A percentile compares a stretch with the other conserved stretches of the same genome.
phyloP scores from a whole-genome alignment of 2,113 vertebrate genomes.

The Cisticola juncidis region DNA sequence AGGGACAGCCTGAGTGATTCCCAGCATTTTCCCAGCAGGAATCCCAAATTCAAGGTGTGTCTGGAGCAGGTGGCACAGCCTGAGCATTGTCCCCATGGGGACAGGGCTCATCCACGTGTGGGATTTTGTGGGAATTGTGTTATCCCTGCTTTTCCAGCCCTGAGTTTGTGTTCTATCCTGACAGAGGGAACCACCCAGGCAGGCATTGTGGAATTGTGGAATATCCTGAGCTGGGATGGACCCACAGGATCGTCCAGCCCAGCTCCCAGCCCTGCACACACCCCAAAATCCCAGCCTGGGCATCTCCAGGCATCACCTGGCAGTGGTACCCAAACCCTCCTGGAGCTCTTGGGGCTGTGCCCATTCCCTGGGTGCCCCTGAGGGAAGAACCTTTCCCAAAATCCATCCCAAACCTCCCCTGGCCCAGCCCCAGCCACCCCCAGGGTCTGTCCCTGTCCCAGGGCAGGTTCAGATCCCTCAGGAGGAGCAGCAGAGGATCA shows the following conservation, averaged over 20 bases:
- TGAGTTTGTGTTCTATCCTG: accelerated
- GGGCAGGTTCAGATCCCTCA: background rate
- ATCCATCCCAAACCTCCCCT: accelerated
- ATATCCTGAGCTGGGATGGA: background rate
- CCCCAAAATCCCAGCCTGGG: background rate
- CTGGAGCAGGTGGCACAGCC: background rate
- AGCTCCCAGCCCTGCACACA: background rate
- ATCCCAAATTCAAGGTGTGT: accelerated
- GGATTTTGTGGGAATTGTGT: background rate
- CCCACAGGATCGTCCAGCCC: background rate
- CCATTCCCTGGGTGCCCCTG: background rate
- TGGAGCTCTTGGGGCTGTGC: background rate
- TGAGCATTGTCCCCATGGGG: accelerated
- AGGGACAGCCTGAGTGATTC: accelerated
- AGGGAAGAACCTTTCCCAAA: background rate
- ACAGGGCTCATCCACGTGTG: background rate
- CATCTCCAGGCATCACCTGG: background rate
- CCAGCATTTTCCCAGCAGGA: background rate
- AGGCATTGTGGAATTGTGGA: accelerated
- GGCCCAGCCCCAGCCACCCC: accelerated
- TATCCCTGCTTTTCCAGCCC: background rate
- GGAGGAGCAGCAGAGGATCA: background rate
- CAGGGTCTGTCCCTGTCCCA: background rate
- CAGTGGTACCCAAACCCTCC: accelerated
- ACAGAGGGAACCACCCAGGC: background rate